Evolutionary conservation across 2,888 invertebrate genomes (phyloP), one percentile per base, ranked within the genome.

Genomic region (Lampropteryx suffumata): DNA sequence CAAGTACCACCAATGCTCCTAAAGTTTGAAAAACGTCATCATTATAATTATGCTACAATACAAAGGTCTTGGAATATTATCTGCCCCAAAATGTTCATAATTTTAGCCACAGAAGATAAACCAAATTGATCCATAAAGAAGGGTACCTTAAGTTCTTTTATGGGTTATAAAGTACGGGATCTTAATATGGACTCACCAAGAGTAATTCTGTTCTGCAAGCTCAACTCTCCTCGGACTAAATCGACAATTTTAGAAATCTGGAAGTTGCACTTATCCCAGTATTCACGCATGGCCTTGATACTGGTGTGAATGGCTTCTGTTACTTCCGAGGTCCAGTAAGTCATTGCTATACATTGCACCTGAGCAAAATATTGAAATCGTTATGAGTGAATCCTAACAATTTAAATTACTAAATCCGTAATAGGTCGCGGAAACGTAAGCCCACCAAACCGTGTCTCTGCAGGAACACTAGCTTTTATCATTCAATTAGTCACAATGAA

Each of bases 251-350:
- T 94, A 14, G 93, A 93, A 56, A 98, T 95, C 81, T 98, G 97
- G 13, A 73, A 69, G 62, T 95, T 95, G 72, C 95, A 95, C 54
- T 93, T 90, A 12, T 92, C 88, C 65, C 96, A 91, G 74, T 96
- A 97, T 0, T 85, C 71, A 55, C 84, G 80, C 90, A 94, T 85
- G 36, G 91, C 92, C 34, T 83, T 71, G 0, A 92, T 67, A 8
- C 89, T 92, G 3, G 90, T 84, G 13, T 91, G 80, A 53, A 98
- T 95, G 0, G 96, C 94, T 45, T 94, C 92, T 0, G 96, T 96
- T n/a, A 98, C 95, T 77, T 97, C 96, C 0, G 92, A 88, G 0
- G 98, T 98, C 98, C 98, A 98, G 73, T 94, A 97, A 0, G 96
- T 94, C 87, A 96, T 94, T 8, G 95, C 94, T 48, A 95, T 95